Evolutionary conservation across 2,113 vertebrate species (phyloP).

Genomic region (Romanogobio albipinnatus): DNA sequence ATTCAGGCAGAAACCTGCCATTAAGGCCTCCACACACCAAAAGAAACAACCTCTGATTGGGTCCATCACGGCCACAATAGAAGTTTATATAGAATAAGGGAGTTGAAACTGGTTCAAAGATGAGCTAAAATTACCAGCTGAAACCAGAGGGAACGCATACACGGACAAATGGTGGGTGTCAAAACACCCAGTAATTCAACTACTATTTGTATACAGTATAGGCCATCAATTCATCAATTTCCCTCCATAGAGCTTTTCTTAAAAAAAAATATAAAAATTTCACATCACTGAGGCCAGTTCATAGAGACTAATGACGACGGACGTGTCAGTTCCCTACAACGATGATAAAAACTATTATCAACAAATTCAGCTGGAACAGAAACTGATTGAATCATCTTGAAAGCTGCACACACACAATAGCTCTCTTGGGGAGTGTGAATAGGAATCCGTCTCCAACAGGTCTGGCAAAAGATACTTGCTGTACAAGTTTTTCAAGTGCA

Average conservation of each 20-base stretch:
- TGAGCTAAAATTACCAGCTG: not conserved
- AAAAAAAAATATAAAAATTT: not conserved
- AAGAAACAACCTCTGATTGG: not conserved
- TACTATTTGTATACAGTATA: not conserved
- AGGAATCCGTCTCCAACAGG: constrained; percentile 57
- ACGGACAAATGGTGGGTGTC: constrained; percentile 1
- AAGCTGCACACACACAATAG: constrained; percentile 39
- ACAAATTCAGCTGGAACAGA: not conserved
- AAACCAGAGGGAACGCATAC: not conserved
- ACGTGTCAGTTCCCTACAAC: not conserved
- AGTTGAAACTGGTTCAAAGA: not conserved
- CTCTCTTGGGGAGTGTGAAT: not conserved
- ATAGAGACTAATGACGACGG: not conserved
- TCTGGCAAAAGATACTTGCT: constrained; percentile 62
- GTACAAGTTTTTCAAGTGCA: constrained; percentile 70
- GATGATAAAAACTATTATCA: not conserved
- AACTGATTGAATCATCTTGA: not conserved
- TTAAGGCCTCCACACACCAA: constrained; percentile 1
- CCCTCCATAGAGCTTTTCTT: not conserved
- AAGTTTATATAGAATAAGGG: not conserved
- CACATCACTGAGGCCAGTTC: not conserved
- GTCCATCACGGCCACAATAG: not conserved
- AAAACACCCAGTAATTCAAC: not conserved
- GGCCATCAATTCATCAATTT: not conserved
- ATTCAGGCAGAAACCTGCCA: constrained; percentile 25